Evolutionary conservation across 1,140 invertebrate species (phyloP).

Genomic region (Drosophila melanogaster): Release_6_plus_ISO1_MT NT_033777.3:27637001-27637500

Average conservation of each 20-base stretch:
- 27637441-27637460: neutral
- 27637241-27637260: constrained; percentile 59
- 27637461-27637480: neutral
- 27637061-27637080: constrained; percentile 64
- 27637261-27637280: constrained; percentile 72
- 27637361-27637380: constrained; percentile 32
- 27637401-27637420: neutral
- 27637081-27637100: constrained; percentile 46
- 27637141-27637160: constrained; percentile 48
- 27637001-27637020: constrained; percentile 71
- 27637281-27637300: constrained; percentile 59
- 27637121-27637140: constrained; percentile 38
- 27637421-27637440: neutral
- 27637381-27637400: constrained; percentile 51
- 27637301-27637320: constrained; percentile 28
- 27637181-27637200: constrained; percentile 68
- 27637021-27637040: too few relatives aligned
- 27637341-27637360: constrained; percentile 58
- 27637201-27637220: constrained; percentile 75
- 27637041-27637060: constrained; percentile 23
- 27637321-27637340: constrained; percentile 50
- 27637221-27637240: constrained; percentile 70
- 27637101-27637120: constrained; percentile 1
- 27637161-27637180: constrained; percentile 34
- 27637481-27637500: neutral